Evolutionary conservation across 2,113 vertebrate genomes (phyloP), one percentile per base, ranked within the genome.

Genomic region (Pygoscelis adeliae): DNA sequence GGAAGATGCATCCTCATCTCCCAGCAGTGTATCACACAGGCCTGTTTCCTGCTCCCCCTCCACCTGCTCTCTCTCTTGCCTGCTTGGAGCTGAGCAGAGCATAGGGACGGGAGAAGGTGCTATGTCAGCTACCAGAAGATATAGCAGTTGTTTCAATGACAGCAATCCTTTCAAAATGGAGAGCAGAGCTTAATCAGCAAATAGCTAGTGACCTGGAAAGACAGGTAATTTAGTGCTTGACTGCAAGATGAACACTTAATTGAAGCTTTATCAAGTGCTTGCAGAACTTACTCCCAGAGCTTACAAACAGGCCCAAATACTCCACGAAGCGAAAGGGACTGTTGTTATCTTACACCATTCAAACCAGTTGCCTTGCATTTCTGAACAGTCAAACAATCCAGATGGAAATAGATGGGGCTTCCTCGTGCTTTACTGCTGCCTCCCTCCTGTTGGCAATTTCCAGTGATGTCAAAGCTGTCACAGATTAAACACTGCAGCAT

Each of bases 141-240:
- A 38, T 2, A 86, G 46, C 47, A 58, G 79, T 62, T 80, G 38
- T 88, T 94, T 86, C 92, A 91, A 12, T 80, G 78, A 93, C 74
- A 89, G 46, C 7, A 83, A 11, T 47, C n/a, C 63, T 74, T 94
- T 88, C n/a, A 73, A 93, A 94, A 88, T n/a, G 42, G 83, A 96
- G 58, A 95, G 50, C 38, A 46, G 46, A 40, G 26, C 32, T 96
- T 86, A 86, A 96, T 83, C 95, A 92, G 88, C 83, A 93, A 93
- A 90, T 30, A 94, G 63, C 40, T 77, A 62, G 59, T 81, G 93
- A 96, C 79, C 92, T 95, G 76, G 79, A 97, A 94, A 94, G 71
- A 58, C 52, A 90, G 82, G 67, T 93, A 89, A 94, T 93, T 86
- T 74, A 86, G 78, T 88, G 74, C 76, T 87, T 81, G 83, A 63